Percentiles rank a stretch among this genome's conserved stretches.
Evolutionary conservation across 1,140 invertebrate species (phyloP).

Genomic region (Camponotus floridanus): DNA sequence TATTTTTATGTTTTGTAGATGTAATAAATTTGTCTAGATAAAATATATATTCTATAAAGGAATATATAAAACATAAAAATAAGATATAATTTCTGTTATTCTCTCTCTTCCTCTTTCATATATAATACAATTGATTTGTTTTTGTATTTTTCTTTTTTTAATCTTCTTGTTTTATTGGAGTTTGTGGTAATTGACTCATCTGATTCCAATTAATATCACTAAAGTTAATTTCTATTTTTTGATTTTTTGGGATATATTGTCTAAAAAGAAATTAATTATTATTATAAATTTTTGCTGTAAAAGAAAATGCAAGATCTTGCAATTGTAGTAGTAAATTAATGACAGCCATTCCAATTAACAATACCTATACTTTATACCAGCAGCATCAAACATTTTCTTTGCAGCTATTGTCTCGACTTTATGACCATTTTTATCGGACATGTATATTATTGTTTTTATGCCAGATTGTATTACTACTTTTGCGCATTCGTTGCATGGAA

Average conservation of each 20-base stretch:
- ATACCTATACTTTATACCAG: conserved; percentile 89
- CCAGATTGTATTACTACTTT: conserved; percentile 99
- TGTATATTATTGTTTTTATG: conserved; percentile 93
- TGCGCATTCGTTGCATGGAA: conserved; percentile 98
- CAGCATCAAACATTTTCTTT: conserved; percentile 89
- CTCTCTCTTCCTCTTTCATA: no score
- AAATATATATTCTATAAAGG: background rate
- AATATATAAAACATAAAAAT: background rate
- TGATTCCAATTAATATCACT: conserved; percentile 87
- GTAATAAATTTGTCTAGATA: background rate
- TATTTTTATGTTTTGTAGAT: background rate
- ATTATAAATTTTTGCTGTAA: background rate
- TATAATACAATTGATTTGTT: no score
- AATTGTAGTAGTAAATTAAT: conserved; percentile 9
- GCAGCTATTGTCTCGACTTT: conserved; percentile 91
- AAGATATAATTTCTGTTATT: no score
- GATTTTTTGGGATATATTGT: conserved; percentile 88
- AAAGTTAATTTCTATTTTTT: conserved; percentile 91
- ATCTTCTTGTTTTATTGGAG: conserved; percentile 74
- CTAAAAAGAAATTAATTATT: conserved; percentile 85
- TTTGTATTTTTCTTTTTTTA: background rate
- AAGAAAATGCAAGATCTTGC: background rate
- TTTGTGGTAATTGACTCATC: conserved; percentile 84
- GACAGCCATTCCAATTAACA: conserved; percentile 25
- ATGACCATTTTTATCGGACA: conserved; percentile 92